A percentile compares a stretch with the other conserved stretches of the same genome.
These are phyloP conservation scores for Actenoides lindsayi DNA, from an alignment of 2,113 vertebrate genomes.

Conservation along the genomic window DNA sequence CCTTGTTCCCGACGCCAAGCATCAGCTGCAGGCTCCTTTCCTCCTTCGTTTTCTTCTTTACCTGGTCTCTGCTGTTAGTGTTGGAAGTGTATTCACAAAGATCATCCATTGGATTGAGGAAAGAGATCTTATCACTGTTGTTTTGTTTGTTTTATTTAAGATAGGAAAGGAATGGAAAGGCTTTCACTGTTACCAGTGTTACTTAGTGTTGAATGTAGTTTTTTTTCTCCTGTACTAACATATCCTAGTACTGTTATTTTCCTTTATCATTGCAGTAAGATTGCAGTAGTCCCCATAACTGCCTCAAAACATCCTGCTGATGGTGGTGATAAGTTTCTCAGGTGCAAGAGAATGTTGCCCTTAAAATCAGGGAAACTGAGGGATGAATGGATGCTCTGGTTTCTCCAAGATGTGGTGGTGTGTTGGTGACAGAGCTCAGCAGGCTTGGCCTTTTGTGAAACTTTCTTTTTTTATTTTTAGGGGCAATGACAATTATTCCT, in stretches of 20 bases:
- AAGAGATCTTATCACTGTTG: slow-evolving; percentile 41
- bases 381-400: accelerated
- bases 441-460: not conserved
- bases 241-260: not conserved
- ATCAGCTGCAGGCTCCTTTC: slow-evolving; percentile 43
- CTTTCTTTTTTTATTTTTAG: not conserved
- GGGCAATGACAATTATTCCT: not conserved
- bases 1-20: not conserved
- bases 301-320: not conserved
- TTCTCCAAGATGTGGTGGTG: not conserved
- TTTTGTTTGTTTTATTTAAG: slow-evolving; percentile 58
- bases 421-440: not conserved
- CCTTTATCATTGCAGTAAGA: not conserved
- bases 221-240: not conserved
- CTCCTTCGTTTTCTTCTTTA: not conserved
- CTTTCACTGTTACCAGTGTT: not conserved
- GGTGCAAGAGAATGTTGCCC: not conserved
- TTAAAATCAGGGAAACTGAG: not conserved
- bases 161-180: not conserved
- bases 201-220: not conserved
- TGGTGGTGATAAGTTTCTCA: not conserved
- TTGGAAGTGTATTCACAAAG: slow-evolving; percentile 24
- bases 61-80: slow-evolving; percentile 22
- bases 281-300: not conserved
- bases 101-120: slow-evolving; percentile 50